Percentiles rank a stretch among this genome's conserved stretches.
phyloP scores from a whole-genome alignment of 1,140 invertebrate species.

The Drosophila lini region DNA sequence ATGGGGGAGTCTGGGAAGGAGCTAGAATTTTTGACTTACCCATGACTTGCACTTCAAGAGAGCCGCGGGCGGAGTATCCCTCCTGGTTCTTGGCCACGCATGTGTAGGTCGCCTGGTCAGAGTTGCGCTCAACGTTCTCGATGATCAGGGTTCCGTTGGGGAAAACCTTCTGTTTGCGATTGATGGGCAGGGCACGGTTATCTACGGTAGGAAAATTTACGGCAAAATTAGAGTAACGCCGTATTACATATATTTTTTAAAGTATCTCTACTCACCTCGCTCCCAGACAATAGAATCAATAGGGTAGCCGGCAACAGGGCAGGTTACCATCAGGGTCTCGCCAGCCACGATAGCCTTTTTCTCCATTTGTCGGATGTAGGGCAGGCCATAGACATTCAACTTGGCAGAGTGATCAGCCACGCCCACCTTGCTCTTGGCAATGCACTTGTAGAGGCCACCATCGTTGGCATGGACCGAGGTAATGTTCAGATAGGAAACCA shows the following conservation, averaged over 20 bases:
- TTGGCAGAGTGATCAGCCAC: conserved; percentile 93
- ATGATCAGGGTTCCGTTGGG: conserved; percentile 97
- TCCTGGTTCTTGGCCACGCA: conserved; percentile 96
- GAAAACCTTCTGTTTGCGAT: conserved; percentile 97
- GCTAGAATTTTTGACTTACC: conserved; percentile 88
- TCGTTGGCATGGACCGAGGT: conserved; percentile 96
- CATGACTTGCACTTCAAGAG: conserved; percentile 97
- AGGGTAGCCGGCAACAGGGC: conserved; percentile 97
- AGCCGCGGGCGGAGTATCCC: conserved; percentile 93
- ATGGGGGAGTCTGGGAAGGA: conserved; percentile 15
- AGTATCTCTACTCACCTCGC: conserved; percentile 86
- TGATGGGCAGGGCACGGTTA: conserved; percentile 92
- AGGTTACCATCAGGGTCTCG: conserved; percentile 94
- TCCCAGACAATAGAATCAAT: conserved; percentile 97
- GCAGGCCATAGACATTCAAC: conserved; percentile 96
- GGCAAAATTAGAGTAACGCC: no score
- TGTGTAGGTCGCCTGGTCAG: conserved; percentile 97
- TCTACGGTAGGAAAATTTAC: conserved; percentile 36
- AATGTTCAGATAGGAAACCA: conserved; percentile 97
- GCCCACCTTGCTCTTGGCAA: conserved; percentile 96
- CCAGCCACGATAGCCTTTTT: conserved; percentile 97
- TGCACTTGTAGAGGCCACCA: conserved; percentile 96
- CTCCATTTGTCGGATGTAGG: conserved; percentile 95
- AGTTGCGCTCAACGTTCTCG: conserved; percentile 95
- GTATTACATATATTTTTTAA: no score